A percentile compares a stretch with the other conserved stretches of the same genome.
These are phyloP conservation scores for Camelus dromedarius DNA, from an alignment of 2,113 vertebrate species.

Conservation along the genomic window DNA sequence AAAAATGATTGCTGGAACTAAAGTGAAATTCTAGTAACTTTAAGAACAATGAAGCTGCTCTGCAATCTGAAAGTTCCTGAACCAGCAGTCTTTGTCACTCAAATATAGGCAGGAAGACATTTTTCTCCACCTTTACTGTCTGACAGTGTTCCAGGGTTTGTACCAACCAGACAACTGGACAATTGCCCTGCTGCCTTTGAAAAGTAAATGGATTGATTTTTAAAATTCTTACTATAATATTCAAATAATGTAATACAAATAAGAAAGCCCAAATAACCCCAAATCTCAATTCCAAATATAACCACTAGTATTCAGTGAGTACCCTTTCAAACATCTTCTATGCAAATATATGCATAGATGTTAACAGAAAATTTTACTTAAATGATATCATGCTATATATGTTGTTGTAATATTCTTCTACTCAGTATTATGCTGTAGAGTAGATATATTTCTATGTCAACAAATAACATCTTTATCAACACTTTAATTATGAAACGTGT, in stretches of 20 bases:
- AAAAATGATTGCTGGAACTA: not conserved
- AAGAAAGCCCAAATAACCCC: not conserved
- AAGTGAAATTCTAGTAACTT: not conserved
- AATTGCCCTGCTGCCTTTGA: not conserved
- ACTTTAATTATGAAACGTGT: not conserved
- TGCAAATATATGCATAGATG: not conserved
- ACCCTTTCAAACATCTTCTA: not conserved
- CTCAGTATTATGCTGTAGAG: not conserved
- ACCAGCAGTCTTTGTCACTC: not conserved
- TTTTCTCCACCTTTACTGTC: not conserved
- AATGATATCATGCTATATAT: not conserved
- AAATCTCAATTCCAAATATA: not conserved
- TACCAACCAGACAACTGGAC: not conserved
- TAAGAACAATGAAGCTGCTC: not conserved
- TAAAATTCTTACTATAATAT: not conserved
- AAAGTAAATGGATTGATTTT: not conserved
- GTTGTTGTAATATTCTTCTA: not conserved
- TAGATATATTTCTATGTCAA: not conserved
- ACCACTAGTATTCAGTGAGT: not conserved
- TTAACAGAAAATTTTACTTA: constrained; percentile 11
- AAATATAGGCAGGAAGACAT: not conserved
- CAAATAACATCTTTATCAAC: not conserved
- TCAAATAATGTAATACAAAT: constrained; percentile 14
- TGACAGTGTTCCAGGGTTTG: not conserved
- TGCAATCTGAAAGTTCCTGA: not conserved